These are phyloP conservation scores for Caenorhabditis latens DNA, from an alignment of 1,140 invertebrate species.

Conservation along the genomic window DNA sequence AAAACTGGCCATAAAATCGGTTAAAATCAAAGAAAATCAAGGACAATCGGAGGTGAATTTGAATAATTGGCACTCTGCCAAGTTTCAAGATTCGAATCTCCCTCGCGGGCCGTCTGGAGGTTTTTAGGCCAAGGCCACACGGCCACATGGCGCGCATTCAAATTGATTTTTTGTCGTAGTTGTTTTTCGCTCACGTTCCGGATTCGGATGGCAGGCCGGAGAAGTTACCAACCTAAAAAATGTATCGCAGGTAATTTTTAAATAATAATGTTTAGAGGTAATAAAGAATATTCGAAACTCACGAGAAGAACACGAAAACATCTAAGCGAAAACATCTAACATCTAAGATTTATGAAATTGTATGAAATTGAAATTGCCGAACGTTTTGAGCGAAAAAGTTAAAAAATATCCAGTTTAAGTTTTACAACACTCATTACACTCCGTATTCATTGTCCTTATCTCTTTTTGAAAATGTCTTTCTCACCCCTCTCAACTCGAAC, in stretches of 20 bases:
- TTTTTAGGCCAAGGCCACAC: slow-evolving; percentile 13
- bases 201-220: background rate
- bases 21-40: background rate
- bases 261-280: background rate
- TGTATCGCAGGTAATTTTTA: background rate
- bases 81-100: slow-evolving; percentile 39
- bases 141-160: background rate
- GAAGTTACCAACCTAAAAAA: background rate
- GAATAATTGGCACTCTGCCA: slow-evolving; percentile 11
- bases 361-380: too few relatives aligned
- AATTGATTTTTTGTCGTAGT: background rate
- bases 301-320: too few relatives aligned
- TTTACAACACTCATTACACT: too few relatives aligned
- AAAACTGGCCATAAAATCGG: background rate
- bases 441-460: too few relatives aligned
- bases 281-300: background rate
- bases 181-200: background rate
- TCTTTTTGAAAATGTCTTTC: background rate
- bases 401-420: too few relatives aligned
- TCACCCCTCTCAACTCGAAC: background rate
- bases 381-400: too few relatives aligned
- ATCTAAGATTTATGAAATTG: too few relatives aligned
- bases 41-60: background rate
- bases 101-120: background rate
- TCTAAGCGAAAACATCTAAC: too few relatives aligned